Conservation (phyloP, 2,888 invertebrate species). For the Blastobasis lacticolella region DNA sequence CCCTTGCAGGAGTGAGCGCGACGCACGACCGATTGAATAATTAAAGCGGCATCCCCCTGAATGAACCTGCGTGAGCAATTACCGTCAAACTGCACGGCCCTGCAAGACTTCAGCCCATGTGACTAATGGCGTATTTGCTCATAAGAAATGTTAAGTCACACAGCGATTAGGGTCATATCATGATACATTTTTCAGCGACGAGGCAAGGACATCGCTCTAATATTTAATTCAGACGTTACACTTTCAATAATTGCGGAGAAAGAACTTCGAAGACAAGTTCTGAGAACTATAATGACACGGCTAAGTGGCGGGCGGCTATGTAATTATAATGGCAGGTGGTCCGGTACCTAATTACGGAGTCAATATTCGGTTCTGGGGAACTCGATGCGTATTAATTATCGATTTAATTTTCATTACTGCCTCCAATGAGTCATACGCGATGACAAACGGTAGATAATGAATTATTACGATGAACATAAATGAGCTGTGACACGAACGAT, state of each 20-base stretch:
- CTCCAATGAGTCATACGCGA: not conserved
- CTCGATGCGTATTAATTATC: not conserved
- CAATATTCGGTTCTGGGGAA: not conserved
- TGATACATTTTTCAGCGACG: constrained; percentile 40
- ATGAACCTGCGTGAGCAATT: constrained; percentile 47
- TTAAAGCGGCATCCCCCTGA: constrained; percentile 48
- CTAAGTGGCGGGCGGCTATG: too few relatives aligned
- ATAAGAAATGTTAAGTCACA: constrained; percentile 27
- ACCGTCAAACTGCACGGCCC: constrained; percentile 46
- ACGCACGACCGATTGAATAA: constrained; percentile 50
- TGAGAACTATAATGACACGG: constrained; percentile 30
- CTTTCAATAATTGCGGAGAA: constrained; percentile 47
- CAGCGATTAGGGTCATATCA: constrained; percentile 44
- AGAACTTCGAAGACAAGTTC: constrained; percentile 26
- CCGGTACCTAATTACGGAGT: not conserved
- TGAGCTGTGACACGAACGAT: not conserved
- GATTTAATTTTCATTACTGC: not conserved
- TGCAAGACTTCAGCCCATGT: constrained; percentile 32
- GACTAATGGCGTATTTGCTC: constrained; percentile 47
- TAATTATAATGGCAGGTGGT: too few relatives aligned
- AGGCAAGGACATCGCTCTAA: constrained; percentile 24
- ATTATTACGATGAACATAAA: not conserved
- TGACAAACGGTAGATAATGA: not conserved
- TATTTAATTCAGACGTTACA: constrained; percentile 48
- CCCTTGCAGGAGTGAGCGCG: constrained; percentile 21